Evolutionary conservation across 1,140 invertebrate genomes (phyloP).

Genomic region (Platorchestia sp.): DNA sequence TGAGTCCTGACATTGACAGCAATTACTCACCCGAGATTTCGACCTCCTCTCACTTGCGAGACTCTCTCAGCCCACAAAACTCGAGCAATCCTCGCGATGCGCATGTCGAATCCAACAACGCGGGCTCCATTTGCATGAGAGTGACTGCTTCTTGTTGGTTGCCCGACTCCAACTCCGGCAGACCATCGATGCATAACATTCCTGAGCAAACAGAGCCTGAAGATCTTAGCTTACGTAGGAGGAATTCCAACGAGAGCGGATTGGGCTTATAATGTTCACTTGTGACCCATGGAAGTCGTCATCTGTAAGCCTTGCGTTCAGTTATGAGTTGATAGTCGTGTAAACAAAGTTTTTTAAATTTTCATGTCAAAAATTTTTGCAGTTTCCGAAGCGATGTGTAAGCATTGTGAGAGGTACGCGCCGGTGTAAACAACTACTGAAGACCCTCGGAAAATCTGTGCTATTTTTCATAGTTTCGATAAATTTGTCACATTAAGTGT

Average conservation of each 20-base stretch:
- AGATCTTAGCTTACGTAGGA: conserved; percentile 75
- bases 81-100: conserved; percentile 64
- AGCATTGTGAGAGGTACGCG: background rate
- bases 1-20: background rate
- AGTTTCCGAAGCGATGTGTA: background rate
- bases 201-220: conserved; percentile 92
- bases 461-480: background rate
- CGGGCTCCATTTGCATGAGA: conserved; percentile 55
- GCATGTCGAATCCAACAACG: conserved; percentile 69
- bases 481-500: background rate
- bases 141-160: conserved; percentile 45
- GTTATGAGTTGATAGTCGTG: background rate
- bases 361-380: background rate
- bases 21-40: conserved; percentile 61
- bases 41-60: conserved; percentile 69
- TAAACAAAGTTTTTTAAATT: background rate
- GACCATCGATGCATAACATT: background rate
- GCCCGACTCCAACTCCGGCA: conserved; percentile 65
- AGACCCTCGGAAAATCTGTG: background rate
- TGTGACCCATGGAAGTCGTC: background rate
- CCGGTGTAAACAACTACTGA: background rate
- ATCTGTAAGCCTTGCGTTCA: background rate
- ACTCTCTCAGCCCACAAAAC: background rate
- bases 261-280: background rate
- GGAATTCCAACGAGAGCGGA: background rate